These are phyloP conservation scores for Geopemphigus sp. DNA, from an alignment of 1,140 invertebrate genomes.

Conservation along the genomic window DNA sequence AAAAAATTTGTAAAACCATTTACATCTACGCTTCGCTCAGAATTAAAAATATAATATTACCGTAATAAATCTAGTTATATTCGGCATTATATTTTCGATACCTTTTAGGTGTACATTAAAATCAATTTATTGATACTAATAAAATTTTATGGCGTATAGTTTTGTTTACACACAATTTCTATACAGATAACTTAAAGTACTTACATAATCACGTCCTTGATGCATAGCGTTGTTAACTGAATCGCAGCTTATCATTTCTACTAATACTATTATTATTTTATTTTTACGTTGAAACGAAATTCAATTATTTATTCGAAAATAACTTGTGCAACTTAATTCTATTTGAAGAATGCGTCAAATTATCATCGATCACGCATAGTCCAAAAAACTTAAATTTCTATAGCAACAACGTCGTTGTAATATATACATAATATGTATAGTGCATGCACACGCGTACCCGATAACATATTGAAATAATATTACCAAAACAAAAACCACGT, in stretches of 20 bases:
- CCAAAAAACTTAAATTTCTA: conserved; percentile 6
- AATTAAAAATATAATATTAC: too few species aligned
- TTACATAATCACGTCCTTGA: conserved; percentile 33
- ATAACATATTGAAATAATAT: too few species aligned
- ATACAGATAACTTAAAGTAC: conserved; percentile 3
- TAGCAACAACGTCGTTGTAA: conserved; percentile 5
- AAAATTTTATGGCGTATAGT: background rate
- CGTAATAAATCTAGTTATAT: background rate
- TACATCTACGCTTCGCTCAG: too few species aligned
- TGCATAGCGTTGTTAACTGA: background rate
- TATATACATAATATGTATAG: background rate
- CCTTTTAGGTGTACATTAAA: background rate
- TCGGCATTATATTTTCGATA: too few species aligned
- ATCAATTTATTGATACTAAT: background rate
- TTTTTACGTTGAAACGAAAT: background rate
- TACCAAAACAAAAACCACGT: too few species aligned
- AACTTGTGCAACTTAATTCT: background rate
- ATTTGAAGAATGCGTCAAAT: background rate
- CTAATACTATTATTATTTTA: background rate
- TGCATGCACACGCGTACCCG: background rate
- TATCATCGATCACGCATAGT: conserved; percentile 31
- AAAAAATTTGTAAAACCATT: too few species aligned
- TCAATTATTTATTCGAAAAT: background rate
- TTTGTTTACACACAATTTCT: background rate
- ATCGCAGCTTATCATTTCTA: conserved; percentile 10